phyloP scores from a whole-genome alignment of 1,140 invertebrate species.

The Calephelis nemesis region DNA sequence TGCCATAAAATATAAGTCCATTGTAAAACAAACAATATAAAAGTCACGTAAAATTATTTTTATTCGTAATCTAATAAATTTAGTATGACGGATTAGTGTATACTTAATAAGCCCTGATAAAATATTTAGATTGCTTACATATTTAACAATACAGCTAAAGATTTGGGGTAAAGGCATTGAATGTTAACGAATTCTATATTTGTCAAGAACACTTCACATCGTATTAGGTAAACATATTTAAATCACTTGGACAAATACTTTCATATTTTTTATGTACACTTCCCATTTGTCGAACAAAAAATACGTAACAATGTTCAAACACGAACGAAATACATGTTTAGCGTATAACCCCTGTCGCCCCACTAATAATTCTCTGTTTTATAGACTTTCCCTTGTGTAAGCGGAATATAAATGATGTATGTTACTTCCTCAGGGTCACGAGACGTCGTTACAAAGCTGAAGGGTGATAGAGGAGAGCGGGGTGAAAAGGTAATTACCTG shows the following conservation, averaged over 20 bases:
- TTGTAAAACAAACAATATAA: too few species aligned
- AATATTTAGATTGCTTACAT: too few species aligned
- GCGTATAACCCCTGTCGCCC: slow-evolving; percentile 18
- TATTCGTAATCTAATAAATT: too few species aligned
- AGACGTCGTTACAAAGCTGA: slow-evolving; percentile 42
- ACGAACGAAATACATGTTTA: neutral
- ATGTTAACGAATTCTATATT: too few species aligned
- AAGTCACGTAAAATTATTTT: too few species aligned
- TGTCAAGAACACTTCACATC: neutral
- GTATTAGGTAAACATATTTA: neutral
- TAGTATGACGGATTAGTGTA: too few species aligned
- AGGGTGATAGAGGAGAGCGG: slow-evolving; percentile 57
- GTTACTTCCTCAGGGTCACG: slow-evolving; percentile 51
- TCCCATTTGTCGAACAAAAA: neutral
- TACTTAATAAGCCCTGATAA: too few species aligned
- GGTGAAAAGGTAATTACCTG: slow-evolving; percentile 68
- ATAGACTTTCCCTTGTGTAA: slow-evolving; percentile 41
- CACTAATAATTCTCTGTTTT: slow-evolving; percentile 34
- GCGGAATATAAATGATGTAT: slow-evolving; percentile 50
- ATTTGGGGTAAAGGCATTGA: too few species aligned
- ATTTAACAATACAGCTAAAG: too few species aligned
- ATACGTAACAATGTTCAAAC: slow-evolving; percentile 3
- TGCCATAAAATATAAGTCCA: too few species aligned
- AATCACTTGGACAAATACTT: neutral
- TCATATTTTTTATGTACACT: neutral